A percentile compares a stretch with the other conserved stretches of the same genome.
Evolutionary conservation across 2,888 invertebrate genomes (phyloP).

Genomic region (Pecten maximus): DNA sequence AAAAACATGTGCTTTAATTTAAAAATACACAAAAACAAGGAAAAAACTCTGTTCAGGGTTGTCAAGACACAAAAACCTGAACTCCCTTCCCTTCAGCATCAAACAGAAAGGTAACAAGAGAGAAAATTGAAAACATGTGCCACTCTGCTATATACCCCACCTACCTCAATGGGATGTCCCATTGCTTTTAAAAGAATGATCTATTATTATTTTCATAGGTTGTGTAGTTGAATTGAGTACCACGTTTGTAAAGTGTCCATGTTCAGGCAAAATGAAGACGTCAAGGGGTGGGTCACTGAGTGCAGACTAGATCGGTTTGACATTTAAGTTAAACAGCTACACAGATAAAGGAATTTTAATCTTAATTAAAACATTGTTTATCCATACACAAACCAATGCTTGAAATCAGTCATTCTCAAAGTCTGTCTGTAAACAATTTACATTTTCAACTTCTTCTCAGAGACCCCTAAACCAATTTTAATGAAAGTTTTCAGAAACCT

Average conservation of each 20-base stretch:
- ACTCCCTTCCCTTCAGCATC: background rate
- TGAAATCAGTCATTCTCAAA: too few species aligned
- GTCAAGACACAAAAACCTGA: background rate
- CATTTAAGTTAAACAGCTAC: too few species aligned
- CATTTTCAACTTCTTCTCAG: too few species aligned
- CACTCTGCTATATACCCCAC: background rate
- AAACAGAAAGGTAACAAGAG: background rate
- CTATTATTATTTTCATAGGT: background rate
- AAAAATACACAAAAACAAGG: background rate
- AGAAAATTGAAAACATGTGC: background rate
- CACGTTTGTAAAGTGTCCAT: background rate
- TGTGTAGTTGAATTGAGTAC: background rate
- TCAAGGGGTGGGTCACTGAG: background rate
- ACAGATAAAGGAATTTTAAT: too few species aligned
- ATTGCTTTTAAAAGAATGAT: background rate
- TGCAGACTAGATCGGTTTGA: too few species aligned
- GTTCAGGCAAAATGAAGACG: background rate
- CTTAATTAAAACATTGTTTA: too few species aligned
- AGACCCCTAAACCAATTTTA: too few species aligned
- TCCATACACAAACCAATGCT: too few species aligned
- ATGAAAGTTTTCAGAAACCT: too few species aligned
- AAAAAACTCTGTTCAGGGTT: background rate
- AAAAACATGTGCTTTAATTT: conserved; percentile 35
- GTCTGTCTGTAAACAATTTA: too few species aligned
- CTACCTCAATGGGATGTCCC: background rate